phyloP scores from a whole-genome alignment of 1,140 invertebrate genomes.

The Globodera rostochiensis region DNA sequence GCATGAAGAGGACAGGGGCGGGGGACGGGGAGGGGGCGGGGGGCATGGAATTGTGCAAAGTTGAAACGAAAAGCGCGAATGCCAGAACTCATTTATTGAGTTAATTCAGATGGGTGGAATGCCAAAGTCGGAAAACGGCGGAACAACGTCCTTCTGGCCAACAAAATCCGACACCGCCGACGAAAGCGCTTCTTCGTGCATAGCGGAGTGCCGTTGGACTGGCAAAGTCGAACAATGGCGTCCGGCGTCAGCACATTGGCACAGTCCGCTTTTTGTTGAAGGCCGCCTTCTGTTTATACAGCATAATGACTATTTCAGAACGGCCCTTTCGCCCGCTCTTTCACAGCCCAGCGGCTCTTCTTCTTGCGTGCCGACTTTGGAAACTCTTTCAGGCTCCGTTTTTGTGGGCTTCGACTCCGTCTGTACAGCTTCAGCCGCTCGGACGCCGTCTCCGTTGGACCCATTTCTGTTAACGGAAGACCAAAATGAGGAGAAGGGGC shows the following conservation, averaged over 20 bases:
- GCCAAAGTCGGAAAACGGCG: background rate
- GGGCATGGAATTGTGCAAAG: too few relatives aligned
- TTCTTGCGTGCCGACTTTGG: slow-evolving; percentile 12
- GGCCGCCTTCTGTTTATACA: background rate
- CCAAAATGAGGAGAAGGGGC: slow-evolving; percentile 3
- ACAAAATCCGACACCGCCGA: slow-evolving; percentile 2
- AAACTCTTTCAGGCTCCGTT: background rate
- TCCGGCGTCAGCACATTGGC: background rate
- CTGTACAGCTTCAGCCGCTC: background rate
- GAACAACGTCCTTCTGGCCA: background rate
- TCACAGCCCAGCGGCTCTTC: background rate
- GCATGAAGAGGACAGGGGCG: background rate
- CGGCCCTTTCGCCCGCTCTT: background rate
- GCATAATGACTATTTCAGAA: background rate
- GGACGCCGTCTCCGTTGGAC: background rate
- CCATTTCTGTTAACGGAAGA: background rate
- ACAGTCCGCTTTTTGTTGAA: background rate
- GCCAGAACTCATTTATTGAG: too few relatives aligned
- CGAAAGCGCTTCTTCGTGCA: slow-evolving; percentile 12
- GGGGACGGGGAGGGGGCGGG: background rate
- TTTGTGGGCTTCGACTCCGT: slow-evolving; percentile 13
- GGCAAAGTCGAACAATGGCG: slow-evolving; percentile 9
- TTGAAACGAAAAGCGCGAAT: too few relatives aligned
- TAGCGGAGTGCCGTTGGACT: slow-evolving; percentile 18
- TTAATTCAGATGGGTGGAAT: background rate